Evolutionary conservation across 2,888 invertebrate genomes (phyloP).

Genomic region (Trisateles emortualis): DNA sequence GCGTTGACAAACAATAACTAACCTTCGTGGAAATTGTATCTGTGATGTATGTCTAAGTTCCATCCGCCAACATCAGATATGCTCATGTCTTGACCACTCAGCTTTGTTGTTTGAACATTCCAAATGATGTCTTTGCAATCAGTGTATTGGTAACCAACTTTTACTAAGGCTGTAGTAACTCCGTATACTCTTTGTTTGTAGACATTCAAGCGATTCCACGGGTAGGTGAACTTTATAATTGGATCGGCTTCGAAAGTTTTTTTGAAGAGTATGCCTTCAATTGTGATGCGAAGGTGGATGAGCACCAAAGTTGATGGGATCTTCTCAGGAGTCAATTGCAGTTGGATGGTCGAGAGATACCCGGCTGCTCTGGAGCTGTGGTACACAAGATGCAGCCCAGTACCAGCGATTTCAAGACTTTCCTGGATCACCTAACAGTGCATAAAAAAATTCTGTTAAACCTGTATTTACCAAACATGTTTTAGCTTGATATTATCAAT

Average conservation of each 20-base stretch:
- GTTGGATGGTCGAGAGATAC: constrained; percentile 96
- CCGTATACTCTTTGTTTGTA: constrained; percentile 99
- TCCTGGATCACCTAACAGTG: constrained; percentile 94
- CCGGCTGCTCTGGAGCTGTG: constrained; percentile 98
- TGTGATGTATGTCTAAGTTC: constrained; percentile 99
- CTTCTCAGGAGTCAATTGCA: constrained; percentile 95
- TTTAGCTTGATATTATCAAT: too few relatives aligned
- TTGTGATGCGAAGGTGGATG: constrained; percentile 97
- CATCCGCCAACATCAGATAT: constrained; percentile 99
- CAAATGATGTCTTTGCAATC: constrained; percentile 97
- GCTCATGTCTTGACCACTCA: constrained; percentile 98
- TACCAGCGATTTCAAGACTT: constrained; percentile 97
- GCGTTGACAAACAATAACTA: constrained; percentile 30
- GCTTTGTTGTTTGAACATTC: constrained; percentile 97
- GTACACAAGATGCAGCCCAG: constrained; percentile 97
- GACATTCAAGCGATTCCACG: constrained; percentile 98
- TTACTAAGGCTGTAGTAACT: constrained; percentile 96
- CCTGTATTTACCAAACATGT: background rate
- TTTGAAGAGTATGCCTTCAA: constrained; percentile 97
- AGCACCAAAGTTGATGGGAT: constrained; percentile 93
- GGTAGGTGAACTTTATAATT: constrained; percentile 98
- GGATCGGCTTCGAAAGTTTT: constrained; percentile 98
- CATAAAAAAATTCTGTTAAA: background rate
- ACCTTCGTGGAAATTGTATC: constrained; percentile 99
- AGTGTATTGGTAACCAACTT: constrained; percentile 98